Percentiles rank a stretch among this genome's conserved stretches.
phyloP scores from a whole-genome alignment of 2,888 invertebrate genomes.

The Malachius bipustulatus region DNA sequence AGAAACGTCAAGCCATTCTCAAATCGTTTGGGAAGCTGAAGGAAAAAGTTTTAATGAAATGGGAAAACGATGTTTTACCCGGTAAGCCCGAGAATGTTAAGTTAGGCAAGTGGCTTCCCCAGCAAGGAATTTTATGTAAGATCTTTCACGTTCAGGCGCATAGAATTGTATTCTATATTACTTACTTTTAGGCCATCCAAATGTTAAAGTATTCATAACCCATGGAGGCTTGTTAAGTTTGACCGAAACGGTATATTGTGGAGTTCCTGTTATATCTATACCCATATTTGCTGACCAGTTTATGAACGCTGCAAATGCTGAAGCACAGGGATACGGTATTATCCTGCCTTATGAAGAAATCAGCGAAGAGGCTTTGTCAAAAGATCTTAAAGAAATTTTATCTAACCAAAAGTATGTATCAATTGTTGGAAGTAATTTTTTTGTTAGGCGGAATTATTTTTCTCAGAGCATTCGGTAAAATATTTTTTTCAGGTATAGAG shows the following conservation, averaged over 20 bases:
- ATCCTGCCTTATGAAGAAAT: constrained; percentile 15
- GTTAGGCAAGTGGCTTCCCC: constrained; percentile 32
- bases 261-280: constrained; percentile 18
- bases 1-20: constrained; percentile 41
- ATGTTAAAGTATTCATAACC: constrained; percentile 21
- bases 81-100: constrained; percentile 35
- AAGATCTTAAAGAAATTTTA: constrained; percentile 16
- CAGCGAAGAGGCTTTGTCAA: constrained; percentile 15
- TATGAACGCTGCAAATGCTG: constrained; percentile 16
- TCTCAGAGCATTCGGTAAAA: too few relatives aligned
- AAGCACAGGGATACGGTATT: constrained; percentile 16
- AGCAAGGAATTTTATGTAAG: constrained; percentile 16
- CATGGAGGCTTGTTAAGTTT: constrained; percentile 21
- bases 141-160: too few relatives aligned
- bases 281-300: constrained; percentile 20
- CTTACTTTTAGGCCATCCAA: constrained; percentile 19
- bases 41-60: constrained; percentile 41
- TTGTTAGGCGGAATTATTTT: too few relatives aligned
- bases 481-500: constrained; percentile 21
- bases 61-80: constrained; percentile 37
- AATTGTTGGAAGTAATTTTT: neutral
- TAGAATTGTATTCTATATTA: too few relatives aligned
- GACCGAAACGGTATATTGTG: constrained; percentile 19
- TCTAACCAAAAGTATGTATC: constrained; percentile 15
- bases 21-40: constrained; percentile 47